Conservation (phyloP, 2,888 invertebrate species). For the Steromphala cineraria region DNA sequence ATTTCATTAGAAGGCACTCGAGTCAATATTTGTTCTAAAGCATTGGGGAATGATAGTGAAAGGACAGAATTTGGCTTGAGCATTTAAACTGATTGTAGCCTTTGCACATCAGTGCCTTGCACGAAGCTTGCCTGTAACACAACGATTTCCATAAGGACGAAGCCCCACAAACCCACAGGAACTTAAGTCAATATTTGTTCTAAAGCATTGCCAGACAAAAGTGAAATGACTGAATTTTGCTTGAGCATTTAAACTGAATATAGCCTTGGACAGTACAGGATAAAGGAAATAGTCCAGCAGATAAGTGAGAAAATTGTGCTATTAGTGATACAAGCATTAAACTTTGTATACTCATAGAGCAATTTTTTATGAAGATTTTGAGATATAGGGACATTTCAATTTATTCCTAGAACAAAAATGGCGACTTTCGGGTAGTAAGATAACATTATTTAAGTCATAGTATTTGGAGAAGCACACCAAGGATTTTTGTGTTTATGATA, state of each 20-base stretch:
- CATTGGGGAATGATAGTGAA: not conserved
- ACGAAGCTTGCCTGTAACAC: not conserved
- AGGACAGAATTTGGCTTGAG: not conserved
- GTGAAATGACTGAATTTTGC: not conserved
- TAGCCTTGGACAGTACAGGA: not conserved
- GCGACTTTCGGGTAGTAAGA: too few species aligned
- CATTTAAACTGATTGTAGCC: not conserved
- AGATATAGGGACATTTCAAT: too few species aligned
- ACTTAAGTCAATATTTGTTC: not conserved
- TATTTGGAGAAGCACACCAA: too few species aligned
- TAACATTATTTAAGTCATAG: too few species aligned
- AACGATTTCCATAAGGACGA: not conserved
- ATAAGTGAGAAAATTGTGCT: too few species aligned
- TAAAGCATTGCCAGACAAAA: not conserved
- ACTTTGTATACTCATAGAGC: too few species aligned
- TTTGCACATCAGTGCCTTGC: too few species aligned
- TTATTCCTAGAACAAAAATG: too few species aligned
- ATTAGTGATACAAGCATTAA: too few species aligned
- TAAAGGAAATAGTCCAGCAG: too few species aligned
- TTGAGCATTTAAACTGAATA: not conserved
- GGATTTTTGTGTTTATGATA: too few species aligned
- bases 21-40: constrained; percentile 1
- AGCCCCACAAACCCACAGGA: not conserved
- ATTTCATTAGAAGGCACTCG: not conserved
- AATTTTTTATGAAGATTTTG: too few species aligned